Evolutionary conservation across 2,797 vertebrate genomes (phyloP).

Genomic region (Furcifer pardalis): DNA sequence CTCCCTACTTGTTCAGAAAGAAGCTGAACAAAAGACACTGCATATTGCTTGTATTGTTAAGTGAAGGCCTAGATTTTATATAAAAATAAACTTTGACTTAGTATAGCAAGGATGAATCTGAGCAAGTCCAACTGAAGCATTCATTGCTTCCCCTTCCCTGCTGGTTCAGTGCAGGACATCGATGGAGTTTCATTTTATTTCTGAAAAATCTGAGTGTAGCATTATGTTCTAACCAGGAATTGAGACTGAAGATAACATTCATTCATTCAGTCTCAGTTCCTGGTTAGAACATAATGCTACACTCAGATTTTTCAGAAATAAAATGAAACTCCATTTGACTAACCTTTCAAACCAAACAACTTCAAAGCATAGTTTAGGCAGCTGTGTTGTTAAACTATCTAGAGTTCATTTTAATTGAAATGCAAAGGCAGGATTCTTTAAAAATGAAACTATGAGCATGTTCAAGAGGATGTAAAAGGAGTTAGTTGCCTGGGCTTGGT

Average conservation of each 20-base stretch:
- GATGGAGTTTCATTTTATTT: neutral
- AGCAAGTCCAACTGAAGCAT: neutral
- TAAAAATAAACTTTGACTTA: neutral
- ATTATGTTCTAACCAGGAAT: neutral
- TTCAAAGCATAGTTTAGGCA: neutral
- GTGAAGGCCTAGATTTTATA: neutral
- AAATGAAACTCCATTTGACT: neutral
- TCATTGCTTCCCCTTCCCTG: neutral
- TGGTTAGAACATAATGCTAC: neutral
- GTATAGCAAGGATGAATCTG: neutral
- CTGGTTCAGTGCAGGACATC: neutral
- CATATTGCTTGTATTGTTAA: neutral
- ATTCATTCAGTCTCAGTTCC: neutral
- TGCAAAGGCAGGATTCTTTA: neutral
- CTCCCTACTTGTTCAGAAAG: conserved; percentile 11
- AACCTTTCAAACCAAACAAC: neutral
- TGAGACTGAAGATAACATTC: neutral
- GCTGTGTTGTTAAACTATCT: neutral
- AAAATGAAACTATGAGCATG: neutral
- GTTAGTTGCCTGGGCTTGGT: neutral
- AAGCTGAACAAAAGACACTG: neutral
- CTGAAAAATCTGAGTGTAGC: neutral
- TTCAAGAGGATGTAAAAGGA: neutral
- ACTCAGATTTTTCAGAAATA: neutral
- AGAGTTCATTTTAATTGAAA: neutral